A percentile compares a stretch with the other conserved stretches of the same genome.
Conservation (phyloP, 2,797 vertebrate genomes). For the Gambelia wislizenii region DNA sequence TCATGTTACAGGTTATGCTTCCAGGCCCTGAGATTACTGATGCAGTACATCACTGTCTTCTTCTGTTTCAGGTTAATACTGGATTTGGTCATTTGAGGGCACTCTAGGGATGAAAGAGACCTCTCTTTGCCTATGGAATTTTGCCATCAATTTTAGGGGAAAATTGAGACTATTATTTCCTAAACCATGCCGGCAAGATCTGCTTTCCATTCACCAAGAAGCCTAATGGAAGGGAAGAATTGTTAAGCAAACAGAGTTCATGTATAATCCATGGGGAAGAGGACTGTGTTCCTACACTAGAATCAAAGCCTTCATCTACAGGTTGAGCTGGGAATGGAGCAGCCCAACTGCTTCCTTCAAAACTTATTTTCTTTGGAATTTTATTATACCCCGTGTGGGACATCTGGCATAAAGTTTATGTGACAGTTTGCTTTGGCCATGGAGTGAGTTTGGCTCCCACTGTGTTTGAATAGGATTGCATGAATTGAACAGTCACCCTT, state of each 20-base stretch:
- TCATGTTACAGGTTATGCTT: background rate
- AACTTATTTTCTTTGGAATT: conserved; percentile 69
- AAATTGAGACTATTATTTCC: background rate
- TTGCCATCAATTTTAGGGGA: background rate
- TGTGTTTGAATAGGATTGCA: conserved; percentile 63
- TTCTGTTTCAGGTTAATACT: background rate
- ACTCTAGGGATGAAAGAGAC: background rate
- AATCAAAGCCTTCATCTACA: conserved; percentile 48
- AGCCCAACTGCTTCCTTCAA: conserved; percentile 58
- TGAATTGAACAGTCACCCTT: conserved; percentile 59
- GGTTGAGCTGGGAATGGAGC: conserved; percentile 44
- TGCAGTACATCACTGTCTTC: background rate
- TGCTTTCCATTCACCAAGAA: background rate
- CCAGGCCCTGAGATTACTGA: background rate
- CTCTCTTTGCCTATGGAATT: background rate
- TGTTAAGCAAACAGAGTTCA: conserved; percentile 44
- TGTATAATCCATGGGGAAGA: conserved; percentile 49
- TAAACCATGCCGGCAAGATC: conserved; percentile 32
- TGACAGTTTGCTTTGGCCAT: conserved; percentile 71
- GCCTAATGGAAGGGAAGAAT: conserved; percentile 38
- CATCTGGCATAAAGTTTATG: conserved; percentile 59
- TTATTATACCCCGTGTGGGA: conserved; percentile 55
- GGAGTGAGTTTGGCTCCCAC: conserved; percentile 42
- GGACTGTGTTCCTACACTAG: conserved; percentile 50
- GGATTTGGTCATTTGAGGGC: background rate